phyloP scores from a whole-genome alignment of 2,113 vertebrate species.

The Danionella cerebrum region DNA sequence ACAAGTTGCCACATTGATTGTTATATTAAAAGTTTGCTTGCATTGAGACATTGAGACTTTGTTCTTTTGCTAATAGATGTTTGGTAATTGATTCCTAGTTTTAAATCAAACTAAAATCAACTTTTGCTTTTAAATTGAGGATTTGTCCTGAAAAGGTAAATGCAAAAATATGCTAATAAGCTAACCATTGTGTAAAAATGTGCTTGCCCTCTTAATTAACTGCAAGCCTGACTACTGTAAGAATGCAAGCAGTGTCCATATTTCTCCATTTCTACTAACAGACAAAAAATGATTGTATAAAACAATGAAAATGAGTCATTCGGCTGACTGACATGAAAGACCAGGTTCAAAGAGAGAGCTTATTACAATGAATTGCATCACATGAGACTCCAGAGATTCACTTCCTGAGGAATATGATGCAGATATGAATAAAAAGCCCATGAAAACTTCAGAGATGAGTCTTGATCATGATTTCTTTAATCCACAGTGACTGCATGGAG shows the following conservation, averaged over 20 bases:
- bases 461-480: constrained; percentile 40
- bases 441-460: constrained; percentile 30
- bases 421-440: constrained; percentile 36
- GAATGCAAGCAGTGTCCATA: constrained; percentile 5
- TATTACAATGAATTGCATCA: constrained; percentile 69
- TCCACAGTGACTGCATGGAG: constrained; percentile 32
- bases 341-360: constrained; percentile 61
- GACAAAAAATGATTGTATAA: constrained; percentile 45
- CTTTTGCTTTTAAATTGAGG: too few species aligned
- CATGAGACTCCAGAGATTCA: constrained; percentile 52
- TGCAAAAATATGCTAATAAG: too few species aligned
- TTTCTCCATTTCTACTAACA: constrained; percentile 21
- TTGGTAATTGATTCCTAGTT: too few species aligned
- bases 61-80: too few species aligned
- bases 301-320: constrained; percentile 50
- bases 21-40: too few species aligned
- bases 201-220: too few species aligned
- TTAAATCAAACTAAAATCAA: too few species aligned
- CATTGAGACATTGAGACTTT: too few species aligned
- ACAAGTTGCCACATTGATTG: too few species aligned
- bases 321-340: constrained; percentile 59
- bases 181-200: too few species aligned
- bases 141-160: too few species aligned
- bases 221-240: too few species aligned
- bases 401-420: constrained; percentile 45